Evolutionary conservation across 2,797 vertebrate species (phyloP), one percentile per base, ranked within the genome.

Genomic region (Lacerta viridis): DNA sequence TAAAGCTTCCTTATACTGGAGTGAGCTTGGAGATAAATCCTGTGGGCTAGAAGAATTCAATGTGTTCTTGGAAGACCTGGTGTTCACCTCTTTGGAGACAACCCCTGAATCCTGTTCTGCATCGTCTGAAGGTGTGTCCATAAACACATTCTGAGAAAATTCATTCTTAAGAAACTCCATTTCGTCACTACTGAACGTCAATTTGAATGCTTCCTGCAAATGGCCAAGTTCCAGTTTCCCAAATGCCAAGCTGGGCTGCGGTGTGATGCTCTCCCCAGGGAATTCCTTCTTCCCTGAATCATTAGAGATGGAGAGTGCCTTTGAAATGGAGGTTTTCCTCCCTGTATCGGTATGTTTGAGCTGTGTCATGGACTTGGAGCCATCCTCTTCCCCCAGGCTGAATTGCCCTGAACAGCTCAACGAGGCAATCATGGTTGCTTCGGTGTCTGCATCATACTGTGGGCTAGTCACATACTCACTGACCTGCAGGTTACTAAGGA

Each of bases 131-230:
- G 84, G 55, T 17, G 94, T 75, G 69, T 87, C 92, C 17, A 69
- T 83, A 85, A 94, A 92, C 90, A 80, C 79, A 83, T 77, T 93
- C 71, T 94, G 91, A 29, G 89, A 83, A 27, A 89, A 84, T 76
- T 89, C 92, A 17, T 0, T 59, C 92, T 94, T 94, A 61, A 94
- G 93, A 89, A 94, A 81, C 0, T 0, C n/a, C 27, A 71, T 76
- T 83, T 96, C 94, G 7, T 95, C 90, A 3, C 2, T 59, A 61
- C 87, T 33, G 1, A 94, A 90, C 0, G 17, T 80, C 55, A 93
- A 85, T 64, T 83, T 92, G 75, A 84, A 61, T 66, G 87, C 18
- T 36, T 96, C 93, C 90, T 92, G 89, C 36, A 87, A 59, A 87
- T 11, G 85, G 80, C 25, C 23, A 20, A 83, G 50, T 25, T 93